Evolutionary conservation across 2,888 invertebrate species (phyloP), one percentile per base, ranked within the genome.

Genomic region (Criorhina ranunculi): DNA sequence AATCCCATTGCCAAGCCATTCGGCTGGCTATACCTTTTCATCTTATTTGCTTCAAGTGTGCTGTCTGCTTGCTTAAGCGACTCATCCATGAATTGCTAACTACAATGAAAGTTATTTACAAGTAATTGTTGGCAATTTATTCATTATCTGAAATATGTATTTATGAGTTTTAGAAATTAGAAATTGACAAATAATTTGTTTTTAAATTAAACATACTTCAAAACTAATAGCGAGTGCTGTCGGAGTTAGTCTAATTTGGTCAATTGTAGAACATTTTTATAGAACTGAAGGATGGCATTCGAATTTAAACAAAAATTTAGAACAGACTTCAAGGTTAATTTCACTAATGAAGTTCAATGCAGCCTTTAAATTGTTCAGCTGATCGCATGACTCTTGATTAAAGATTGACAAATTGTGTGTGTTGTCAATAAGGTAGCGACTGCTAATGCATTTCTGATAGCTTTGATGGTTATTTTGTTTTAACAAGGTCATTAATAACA

Each of bases 361-460:
- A 19, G 9, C 11, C 2, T 11, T 11, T 46, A 19, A 19, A 19
- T 46, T 46, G 17, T 46, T 46, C 19, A 31, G 19, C n/a, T 24
- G 9, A 17, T 19, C 1, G 46, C 1, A 7, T 57, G 8, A 6
- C 37, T 55, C 0, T 35, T 37, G 17, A n/a, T 37, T 17, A 3
- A 37, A 19, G 19, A 29, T 51, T 51, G 12, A 51, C 4, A 37
- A 57, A 37, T 37, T 57, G 19, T n/a, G 37, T 57, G 19, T n/a
- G 37, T 6, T 35, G 17, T 33, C 35, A 35, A 35, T 37, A 35
- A 17, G n/a, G 17, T 17, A 55, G 11, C 4, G 19, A 19, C 19
- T n/a, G 19, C 37, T 57, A 57, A 57, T 57, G 57, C 37, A 37
- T 57, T 37, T 37, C 37, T 37, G 24, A 57, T 37, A 17, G 37